Evolutionary conservation across 2,113 vertebrate species (phyloP), one percentile per base, ranked within the genome.

Genomic region (Antechinus stuartii): DNA sequence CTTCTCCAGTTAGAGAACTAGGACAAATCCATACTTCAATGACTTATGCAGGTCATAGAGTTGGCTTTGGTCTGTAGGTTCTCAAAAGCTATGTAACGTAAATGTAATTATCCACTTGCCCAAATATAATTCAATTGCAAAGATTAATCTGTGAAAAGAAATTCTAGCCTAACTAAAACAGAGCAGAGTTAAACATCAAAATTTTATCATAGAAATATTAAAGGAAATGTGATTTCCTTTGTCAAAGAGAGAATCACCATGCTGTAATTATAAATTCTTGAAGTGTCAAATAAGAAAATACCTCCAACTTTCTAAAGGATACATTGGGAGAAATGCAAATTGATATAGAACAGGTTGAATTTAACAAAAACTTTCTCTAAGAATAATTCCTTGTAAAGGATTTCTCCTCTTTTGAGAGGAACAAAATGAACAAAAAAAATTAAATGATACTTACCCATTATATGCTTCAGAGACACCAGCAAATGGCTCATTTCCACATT

Each of bases 401-500:
- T 84, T 2, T 42, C 68, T 42, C 35, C 42, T 84, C n/a, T 84
- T 84, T 84, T 42, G 5, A 12, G 11, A 94, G 11, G 42, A 42
- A 42, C 42, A 42, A 42, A 42, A 42, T 42, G 42, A 42, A 42
- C 42, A 42, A 57, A 76, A 97, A 92, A 25, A 11, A 98, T 4
- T 97, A 97, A 98, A 97, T 96, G 92, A 96, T 98, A 98, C 97
- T 98, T 99, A 99, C 99, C 98, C 97, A 92, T 99, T 98, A 97
- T 99, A 99, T 2, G 96, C 96, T 97, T 98, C 98, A 93, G 98
- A 98, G 92, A 99, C 98, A 97, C 99, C 99, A 92, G 99, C 99
- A 93, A 99, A 99, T 92, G 98, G 98, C 68, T 97, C 97, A 93
- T 98, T 99, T 94, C 97, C 98, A 96, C 99, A 99, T 92, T 98